Conservation (phyloP, 1,140 invertebrate species). For the Euglossa dilemma region DNA sequence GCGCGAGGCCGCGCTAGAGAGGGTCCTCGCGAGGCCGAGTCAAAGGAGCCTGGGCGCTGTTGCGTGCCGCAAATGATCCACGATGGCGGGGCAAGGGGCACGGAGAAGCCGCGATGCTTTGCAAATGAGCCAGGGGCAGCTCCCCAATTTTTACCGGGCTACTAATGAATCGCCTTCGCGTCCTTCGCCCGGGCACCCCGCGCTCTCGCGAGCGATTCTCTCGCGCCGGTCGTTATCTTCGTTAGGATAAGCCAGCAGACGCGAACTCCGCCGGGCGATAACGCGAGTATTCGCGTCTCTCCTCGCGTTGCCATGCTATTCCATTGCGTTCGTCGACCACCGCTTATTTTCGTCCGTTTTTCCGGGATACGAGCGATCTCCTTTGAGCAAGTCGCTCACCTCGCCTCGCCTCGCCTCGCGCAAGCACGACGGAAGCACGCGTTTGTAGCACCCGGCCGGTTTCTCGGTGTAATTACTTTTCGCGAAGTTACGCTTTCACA, state of each 20-base stretch:
- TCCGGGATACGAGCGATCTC: background rate
- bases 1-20: background rate
- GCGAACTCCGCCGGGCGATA: background rate
- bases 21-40: conserved; percentile 46
- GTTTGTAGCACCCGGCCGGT: background rate
- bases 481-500: conserved; percentile 9
- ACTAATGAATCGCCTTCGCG: conserved; percentile 62
- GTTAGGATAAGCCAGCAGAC: background rate
- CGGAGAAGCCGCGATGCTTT: conserved; percentile 50
- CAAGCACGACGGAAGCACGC: background rate
- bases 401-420: no score
- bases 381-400: background rate
- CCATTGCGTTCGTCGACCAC: background rate
- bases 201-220: background rate
- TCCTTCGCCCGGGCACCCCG: conserved; percentile 43
- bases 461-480: conserved; percentile 30
- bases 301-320: conserved; percentile 13
- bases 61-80: conserved; percentile 65
- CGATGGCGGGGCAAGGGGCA: background rate
- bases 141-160: conserved; percentile 61
- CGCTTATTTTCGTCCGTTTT: background rate
- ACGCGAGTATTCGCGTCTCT: background rate
- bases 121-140: conserved; percentile 66
- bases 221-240: background rate
- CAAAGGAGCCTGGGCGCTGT: conserved; percentile 38